phyloP scores from a whole-genome alignment of 2,113 vertebrate genomes.

The Elephas maximus region DNA sequence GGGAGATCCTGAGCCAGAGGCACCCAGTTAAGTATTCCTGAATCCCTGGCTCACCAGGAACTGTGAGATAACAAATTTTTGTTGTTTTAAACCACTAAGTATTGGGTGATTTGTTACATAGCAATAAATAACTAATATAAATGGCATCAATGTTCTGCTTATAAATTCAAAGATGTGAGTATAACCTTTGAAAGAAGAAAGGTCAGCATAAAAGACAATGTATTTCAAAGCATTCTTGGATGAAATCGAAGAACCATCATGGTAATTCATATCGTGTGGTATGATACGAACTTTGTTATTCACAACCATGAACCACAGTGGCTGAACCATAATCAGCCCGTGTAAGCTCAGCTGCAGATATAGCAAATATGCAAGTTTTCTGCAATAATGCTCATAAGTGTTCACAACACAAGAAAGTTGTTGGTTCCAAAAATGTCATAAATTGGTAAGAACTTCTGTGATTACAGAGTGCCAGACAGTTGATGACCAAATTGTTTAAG shows the following conservation, averaged over 20 bases:
- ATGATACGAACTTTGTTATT: background rate
- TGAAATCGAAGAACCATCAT: background rate
- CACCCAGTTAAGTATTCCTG: background rate
- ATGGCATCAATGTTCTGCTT: background rate
- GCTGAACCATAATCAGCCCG: background rate
- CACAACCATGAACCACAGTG: background rate
- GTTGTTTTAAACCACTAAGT: background rate
- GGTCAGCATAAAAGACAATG: background rate
- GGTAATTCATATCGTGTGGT: background rate
- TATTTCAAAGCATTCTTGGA: constrained; percentile 2
- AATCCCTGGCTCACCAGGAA: background rate
- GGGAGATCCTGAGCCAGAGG: background rate
- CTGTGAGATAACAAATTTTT: background rate
- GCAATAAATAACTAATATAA: background rate
- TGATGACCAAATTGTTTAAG: constrained; percentile 1
- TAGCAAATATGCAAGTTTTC: background rate
- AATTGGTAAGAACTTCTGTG: background rate
- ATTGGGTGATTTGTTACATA: background rate
- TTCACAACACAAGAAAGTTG: background rate
- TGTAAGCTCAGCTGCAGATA: background rate
- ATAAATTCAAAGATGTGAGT: background rate
- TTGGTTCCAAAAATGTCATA: background rate
- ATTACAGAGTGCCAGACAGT: background rate
- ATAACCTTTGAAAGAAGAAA: constrained; percentile 10
- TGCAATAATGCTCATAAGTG: background rate